Evolutionary conservation across 2,888 invertebrate species (phyloP).

Genomic region (Tinea semifulvella): DNA sequence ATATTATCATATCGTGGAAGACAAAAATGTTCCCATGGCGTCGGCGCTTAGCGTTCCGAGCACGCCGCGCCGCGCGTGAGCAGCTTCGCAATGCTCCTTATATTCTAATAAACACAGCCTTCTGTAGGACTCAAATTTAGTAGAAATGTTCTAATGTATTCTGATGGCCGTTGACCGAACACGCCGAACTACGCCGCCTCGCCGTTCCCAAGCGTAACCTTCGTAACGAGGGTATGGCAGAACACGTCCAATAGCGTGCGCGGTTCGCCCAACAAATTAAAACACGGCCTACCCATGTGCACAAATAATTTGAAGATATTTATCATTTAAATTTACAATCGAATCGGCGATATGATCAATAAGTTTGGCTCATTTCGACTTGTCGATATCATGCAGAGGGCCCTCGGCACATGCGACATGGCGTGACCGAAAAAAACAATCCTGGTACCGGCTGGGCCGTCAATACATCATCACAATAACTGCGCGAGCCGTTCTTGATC

Average conservation of each 20-base stretch:
- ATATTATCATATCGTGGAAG: constrained; percentile 68
- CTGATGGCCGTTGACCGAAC: constrained; percentile 33
- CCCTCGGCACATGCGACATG: constrained; percentile 57
- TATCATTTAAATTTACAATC: constrained; percentile 36
- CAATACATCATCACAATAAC: constrained; percentile 57
- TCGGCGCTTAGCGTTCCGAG: constrained; percentile 50
- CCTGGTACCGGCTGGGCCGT: constrained; percentile 37
- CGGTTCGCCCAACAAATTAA: not conserved
- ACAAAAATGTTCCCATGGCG: constrained; percentile 67
- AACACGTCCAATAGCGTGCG: not conserved
- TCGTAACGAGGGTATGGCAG: too few species aligned
- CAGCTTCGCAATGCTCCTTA: constrained; percentile 48
- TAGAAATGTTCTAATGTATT: constrained; percentile 66
- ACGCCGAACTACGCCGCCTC: constrained; percentile 7
- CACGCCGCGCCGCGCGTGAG: constrained; percentile 58
- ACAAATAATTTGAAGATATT: constrained; percentile 34
- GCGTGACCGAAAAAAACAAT: constrained; percentile 62
- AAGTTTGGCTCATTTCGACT: constrained; percentile 34
- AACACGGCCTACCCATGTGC: constrained; percentile 30
- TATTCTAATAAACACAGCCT: constrained; percentile 66
- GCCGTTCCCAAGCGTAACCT: not conserved
- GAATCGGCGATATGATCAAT: constrained; percentile 29
- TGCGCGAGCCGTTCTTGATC: constrained; percentile 27
- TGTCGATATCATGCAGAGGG: constrained; percentile 38
- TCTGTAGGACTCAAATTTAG: constrained; percentile 67